Base-by-base conservation (phyloP, 1,140 invertebrate species). In the Neodiprion pinetum region DNA sequence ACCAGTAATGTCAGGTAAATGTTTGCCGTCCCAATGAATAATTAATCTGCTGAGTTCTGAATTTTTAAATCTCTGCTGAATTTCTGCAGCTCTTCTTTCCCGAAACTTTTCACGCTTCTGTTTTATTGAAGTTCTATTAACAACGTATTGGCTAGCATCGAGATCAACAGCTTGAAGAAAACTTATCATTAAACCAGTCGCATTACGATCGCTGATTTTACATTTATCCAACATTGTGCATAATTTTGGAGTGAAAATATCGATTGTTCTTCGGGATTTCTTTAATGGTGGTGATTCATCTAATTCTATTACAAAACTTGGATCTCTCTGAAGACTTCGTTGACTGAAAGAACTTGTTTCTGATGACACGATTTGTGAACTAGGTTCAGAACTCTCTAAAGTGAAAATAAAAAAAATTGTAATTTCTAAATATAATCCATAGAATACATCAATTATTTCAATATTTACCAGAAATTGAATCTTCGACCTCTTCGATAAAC, bases 101-200 rank as follows among this genome's bases (percentile, higher is more conserved):
- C 70, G 9, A 28, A 71, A 71, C 9, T 14, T 71, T 71, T 71
- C 70, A 71, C 70, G 40, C 49, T 71, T 71, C 17, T 71, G 70
- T 71, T 71, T 71, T 28, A 71, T 71, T 28, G 70, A 71, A 9
- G 70, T 71, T 71, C 72, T 67, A 73, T 73, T 73, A 67, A 73
- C 65, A 48, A 73, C 23, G 72, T 73, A 73, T 67, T 73, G 72
- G 48, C 61, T 73, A 23, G 72, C 72, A 73, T 73, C 72, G 48
- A 73, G 65, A 67, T 49, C 65, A n/a, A 23, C 72, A 73, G 72
- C 72, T 73, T 73, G 61, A 73, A 73, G 72, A 73, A 73, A 73
- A 67, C 21, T 67, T 7, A 73, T 73, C 65, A 73, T 12, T 73
- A 73, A 67, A 48, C 72, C 48, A n/a, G 72, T 73, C 28, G 66